A percentile compares a stretch with the other conserved stretches of the same genome.
These are phyloP conservation scores for Macroramphosus scolopax DNA, from an alignment of 2,797 vertebrate species.

Conservation along the genomic window DNA sequence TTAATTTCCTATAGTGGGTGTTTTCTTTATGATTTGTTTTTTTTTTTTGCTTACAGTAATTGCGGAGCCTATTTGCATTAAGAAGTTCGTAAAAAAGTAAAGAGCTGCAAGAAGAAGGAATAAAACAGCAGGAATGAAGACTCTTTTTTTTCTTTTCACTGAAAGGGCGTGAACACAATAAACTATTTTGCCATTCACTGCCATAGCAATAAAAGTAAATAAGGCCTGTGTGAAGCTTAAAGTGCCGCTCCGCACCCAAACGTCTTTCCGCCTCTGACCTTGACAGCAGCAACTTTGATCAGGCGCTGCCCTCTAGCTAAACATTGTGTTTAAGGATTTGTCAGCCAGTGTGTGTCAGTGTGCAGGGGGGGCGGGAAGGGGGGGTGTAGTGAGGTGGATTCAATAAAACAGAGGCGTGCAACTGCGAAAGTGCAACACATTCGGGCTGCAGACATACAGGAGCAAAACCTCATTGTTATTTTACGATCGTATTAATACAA, in stretches of 20 bases:
- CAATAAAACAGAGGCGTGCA: neutral
- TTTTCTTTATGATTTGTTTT: too few relatives aligned
- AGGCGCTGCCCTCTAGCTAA: conserved; percentile 31
- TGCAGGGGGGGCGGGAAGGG: neutral
- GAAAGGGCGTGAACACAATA: too few relatives aligned
- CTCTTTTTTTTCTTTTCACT: too few relatives aligned
- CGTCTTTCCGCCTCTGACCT: conserved; percentile 46
- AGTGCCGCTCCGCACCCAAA: conserved; percentile 24
- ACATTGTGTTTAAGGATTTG: conserved; percentile 44
- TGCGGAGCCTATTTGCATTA: too few relatives aligned
- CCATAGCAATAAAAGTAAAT: too few relatives aligned
- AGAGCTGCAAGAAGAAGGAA: conserved; percentile 27
- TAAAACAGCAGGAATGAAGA: conserved; percentile 21
- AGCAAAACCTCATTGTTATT: too few relatives aligned
- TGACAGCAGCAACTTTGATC: conserved; percentile 52
- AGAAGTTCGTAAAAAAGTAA: too few relatives aligned
- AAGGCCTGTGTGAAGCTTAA: conserved; percentile 8
- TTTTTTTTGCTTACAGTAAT: too few relatives aligned
- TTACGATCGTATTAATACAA: too few relatives aligned
- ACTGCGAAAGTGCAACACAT: conserved; percentile 4
- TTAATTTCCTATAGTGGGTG: too few relatives aligned
- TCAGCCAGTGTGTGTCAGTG: conserved; percentile 21
- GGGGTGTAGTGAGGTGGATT: conserved; percentile 1
- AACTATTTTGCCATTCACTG: too few relatives aligned
- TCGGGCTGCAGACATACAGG: too few relatives aligned